phyloP scores from a whole-genome alignment of 2,888 invertebrate species.

The Campoletis raptor region DNA sequence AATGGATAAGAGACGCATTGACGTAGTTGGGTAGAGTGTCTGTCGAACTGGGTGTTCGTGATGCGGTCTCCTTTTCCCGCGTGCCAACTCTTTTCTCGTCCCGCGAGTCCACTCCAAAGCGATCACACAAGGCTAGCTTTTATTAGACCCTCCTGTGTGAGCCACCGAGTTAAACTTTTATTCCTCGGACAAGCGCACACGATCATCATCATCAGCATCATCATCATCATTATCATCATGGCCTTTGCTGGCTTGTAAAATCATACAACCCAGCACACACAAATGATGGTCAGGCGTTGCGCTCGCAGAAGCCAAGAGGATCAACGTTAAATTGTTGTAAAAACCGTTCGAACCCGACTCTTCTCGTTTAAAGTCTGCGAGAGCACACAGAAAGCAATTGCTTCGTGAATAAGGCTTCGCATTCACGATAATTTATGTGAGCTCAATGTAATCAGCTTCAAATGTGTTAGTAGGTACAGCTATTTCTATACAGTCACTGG shows the following conservation, averaged over 20 bases:
- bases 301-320: slow-evolving; percentile 19
- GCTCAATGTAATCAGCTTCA: slow-evolving; percentile 64
- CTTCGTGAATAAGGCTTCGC: slow-evolving; percentile 65
- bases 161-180: slow-evolving; percentile 52
- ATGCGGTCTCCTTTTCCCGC: slow-evolving; percentile 1
- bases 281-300: slow-evolving; percentile 13
- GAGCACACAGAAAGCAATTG: slow-evolving; percentile 34
- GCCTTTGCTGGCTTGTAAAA: slow-evolving; percentile 56
- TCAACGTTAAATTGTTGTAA: slow-evolving; percentile 62
- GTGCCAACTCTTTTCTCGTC: slow-evolving; percentile 52
- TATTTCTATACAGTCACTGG: slow-evolving; percentile 9
- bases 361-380: slow-evolving; percentile 22
- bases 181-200: slow-evolving; percentile 46
- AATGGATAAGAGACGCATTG: slow-evolving; percentile 52
- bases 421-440: slow-evolving; percentile 68
- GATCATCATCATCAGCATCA: slow-evolving; percentile 56
- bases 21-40: slow-evolving; percentile 56
- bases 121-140: slow-evolving; percentile 68
- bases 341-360: slow-evolving; percentile 50
- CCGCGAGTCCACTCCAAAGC: slow-evolving; percentile 62
- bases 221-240: slow-evolving; percentile 48
- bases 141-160: slow-evolving; percentile 60
- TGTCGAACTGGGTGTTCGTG: slow-evolving; percentile 32
- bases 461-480: slow-evolving; percentile 42
- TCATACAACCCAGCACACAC: slow-evolving; percentile 29